These are phyloP conservation scores for Chaetorhynchus papuensis DNA, from an alignment of 2,113 vertebrate genomes.

Conservation along the genomic window DNA sequence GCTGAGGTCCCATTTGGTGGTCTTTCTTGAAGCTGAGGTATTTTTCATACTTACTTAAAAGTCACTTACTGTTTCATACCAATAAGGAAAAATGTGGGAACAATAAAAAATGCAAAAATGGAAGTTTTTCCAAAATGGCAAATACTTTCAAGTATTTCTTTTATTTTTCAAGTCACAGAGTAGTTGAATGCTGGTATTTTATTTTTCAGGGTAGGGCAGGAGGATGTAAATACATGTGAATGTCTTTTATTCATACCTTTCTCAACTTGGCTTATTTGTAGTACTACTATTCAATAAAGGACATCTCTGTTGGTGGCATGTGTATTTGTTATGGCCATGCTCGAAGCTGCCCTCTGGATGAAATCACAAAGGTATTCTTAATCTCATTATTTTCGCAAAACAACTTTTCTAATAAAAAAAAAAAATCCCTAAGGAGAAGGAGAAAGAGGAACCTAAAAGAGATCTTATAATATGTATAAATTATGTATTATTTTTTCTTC, in stretches of 20 bases:
- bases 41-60: not conserved
- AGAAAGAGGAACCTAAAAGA: not conserved
- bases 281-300: slow-evolving; percentile 97
- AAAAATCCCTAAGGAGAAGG: not conserved
- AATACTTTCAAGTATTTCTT: not conserved
- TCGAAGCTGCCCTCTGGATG: slow-evolving; percentile 89
- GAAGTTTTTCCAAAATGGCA: not conserved
- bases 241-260: not conserved
- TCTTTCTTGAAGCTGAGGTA: not conserved
- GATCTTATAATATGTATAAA: not conserved
- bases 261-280: slow-evolving; percentile 41
- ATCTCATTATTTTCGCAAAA: not conserved
- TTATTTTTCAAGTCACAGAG: not conserved
- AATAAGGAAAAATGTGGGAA: not conserved
- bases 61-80: not conserved
- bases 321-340: slow-evolving; percentile 95
- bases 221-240: not conserved
- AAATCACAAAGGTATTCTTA: slow-evolving; percentile 76
- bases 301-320: slow-evolving; percentile 94
- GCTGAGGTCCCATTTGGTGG: not conserved
- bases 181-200: not conserved
- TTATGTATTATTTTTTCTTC: not conserved
- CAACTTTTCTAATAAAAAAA: not conserved
- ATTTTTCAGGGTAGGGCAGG: not conserved
- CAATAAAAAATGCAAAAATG: not conserved